Evolutionary conservation across 2,888 invertebrate genomes (phyloP), one percentile per base, ranked within the genome.

Genomic region (Acleris holmiana): DNA sequence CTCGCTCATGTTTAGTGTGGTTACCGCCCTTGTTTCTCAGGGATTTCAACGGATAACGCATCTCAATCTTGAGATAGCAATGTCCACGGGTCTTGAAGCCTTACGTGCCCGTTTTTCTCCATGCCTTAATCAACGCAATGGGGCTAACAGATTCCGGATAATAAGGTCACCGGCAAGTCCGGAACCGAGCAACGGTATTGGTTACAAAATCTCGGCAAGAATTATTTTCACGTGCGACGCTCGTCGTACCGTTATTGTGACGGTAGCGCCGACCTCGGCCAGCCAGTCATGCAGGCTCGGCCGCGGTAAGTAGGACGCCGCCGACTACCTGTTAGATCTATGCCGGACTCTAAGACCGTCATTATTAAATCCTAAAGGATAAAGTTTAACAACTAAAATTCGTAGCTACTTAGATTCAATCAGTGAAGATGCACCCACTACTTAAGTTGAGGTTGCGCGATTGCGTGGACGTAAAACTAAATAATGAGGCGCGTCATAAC

Each of bases 201-300:
- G 85, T 91, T 91, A 91, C 91, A 90, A 92, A 91, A 91, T 90
- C 88, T 86, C 91, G 86, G 87, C 90, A 89, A 91, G 91, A 91
- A 91, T 91, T 91, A 91, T 91, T 85, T 91, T 91, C 91, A 91
- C 90, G 91, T 90, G 89, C 90, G 79, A 78, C 79, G 80, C 76
- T 78, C 78, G 64, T 69, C 78, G 73, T 77, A 88, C 90, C 91
- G 91, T 90, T 90, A 90, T 76, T 78, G n/a, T n/a, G 55, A 63
- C 79, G 73, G 79, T 79, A 79, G 79, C 80, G 82, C 73, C 79
- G 76, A 75, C 74, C 74, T 80, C 80, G 70, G 73, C 77, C 80
- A 79, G 78, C 82, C 80, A 81, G 76, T 73, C 76, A 77, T 73
- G 73, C 77, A 76, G 69, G 78, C 79, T 77, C 71, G 75, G 72